phyloP scores from a whole-genome alignment of 2,797 vertebrate genomes.

The Pseudopleuronectes americanus region DNA sequence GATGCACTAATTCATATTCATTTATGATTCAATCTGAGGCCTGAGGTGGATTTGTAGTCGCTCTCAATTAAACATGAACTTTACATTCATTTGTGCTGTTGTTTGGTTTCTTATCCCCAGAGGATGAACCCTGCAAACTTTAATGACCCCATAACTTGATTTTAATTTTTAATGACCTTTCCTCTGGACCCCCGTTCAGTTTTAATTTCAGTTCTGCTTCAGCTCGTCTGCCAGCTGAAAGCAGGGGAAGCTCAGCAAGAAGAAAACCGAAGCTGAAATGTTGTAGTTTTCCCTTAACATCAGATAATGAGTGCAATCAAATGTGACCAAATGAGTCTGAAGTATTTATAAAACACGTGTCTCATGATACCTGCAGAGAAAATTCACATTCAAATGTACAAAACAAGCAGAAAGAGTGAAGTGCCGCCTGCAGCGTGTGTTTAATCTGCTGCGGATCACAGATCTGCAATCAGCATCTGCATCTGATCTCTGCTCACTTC shows the following conservation, averaged over 20 bases:
- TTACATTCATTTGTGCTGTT: no score
- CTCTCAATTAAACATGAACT: no score
- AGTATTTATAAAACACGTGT: no score
- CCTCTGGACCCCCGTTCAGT: neutral
- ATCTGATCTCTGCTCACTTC: slow-evolving; percentile 36
- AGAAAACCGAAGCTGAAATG: neutral
- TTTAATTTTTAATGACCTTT: neutral
- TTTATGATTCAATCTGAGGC: no score
- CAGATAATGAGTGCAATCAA: neutral
- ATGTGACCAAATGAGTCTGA: neutral
- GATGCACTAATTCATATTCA: neutral
- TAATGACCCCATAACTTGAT: neutral
- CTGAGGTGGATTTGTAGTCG: no score
- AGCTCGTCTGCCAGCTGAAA: no score
- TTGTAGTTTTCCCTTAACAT: neutral
- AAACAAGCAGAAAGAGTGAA: slow-evolving; percentile 39
- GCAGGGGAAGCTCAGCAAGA: neutral
- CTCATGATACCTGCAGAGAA: no score
- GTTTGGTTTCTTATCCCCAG: no score
- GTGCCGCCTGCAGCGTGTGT: slow-evolving; percentile 27
- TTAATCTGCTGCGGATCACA: slow-evolving; percentile 64
- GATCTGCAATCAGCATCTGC: slow-evolving; percentile 57
- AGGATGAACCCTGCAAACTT: no score
- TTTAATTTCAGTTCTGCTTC: neutral
- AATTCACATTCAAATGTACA: slow-evolving; percentile 20